Percentiles rank a stretch among this genome's conserved stretches.
Evolutionary conservation across 2,888 invertebrate species (phyloP).

Genomic region (Quadriops clusia): DNA sequence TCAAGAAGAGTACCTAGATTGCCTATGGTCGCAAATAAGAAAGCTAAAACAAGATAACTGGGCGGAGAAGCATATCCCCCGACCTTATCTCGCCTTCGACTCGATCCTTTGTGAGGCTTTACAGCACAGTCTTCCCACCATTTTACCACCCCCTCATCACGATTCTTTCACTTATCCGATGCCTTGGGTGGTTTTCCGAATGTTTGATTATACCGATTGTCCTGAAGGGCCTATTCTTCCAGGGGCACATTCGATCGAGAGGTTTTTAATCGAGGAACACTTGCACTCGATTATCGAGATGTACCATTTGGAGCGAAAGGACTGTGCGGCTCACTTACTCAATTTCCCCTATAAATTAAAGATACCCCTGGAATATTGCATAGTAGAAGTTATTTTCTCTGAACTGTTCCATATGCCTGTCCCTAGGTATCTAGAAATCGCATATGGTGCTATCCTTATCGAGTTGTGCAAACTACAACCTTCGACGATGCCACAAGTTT

Average conservation of each 20-base stretch:
- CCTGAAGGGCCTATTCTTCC: slow-evolving; percentile 87
- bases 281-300: slow-evolving; percentile 86
- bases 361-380: slow-evolving; percentile 94
- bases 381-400: slow-evolving; percentile 92
- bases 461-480: slow-evolving; percentile 96
- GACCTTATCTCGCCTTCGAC: slow-evolving; percentile 94
- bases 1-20: slow-evolving; percentile 94
- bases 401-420: slow-evolving; percentile 88
- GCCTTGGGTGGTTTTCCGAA: slow-evolving; percentile 87
- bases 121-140: slow-evolving; percentile 86
- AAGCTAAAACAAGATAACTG: slow-evolving; percentile 89
- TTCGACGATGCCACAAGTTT: slow-evolving; percentile 90
- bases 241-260: slow-evolving; percentile 92
- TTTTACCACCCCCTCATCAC: slow-evolving; percentile 87
- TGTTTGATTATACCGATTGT: slow-evolving; percentile 99
- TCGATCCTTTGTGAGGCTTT: slow-evolving; percentile 89
- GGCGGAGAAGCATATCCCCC: slow-evolving; percentile 91
- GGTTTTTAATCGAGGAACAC: slow-evolving; percentile 96
- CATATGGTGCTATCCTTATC: slow-evolving; percentile 89
- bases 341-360: slow-evolving; percentile 88
- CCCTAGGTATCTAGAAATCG: slow-evolving; percentile 80
- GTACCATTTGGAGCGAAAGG: slow-evolving; percentile 80
- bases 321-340: slow-evolving; percentile 85
- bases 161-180: slow-evolving; percentile 84
- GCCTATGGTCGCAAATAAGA: slow-evolving; percentile 88